Evolutionary conservation across 2,113 vertebrate genomes (phyloP), one percentile per base, ranked within the genome.

Genomic region (Lepus timidus): DNA sequence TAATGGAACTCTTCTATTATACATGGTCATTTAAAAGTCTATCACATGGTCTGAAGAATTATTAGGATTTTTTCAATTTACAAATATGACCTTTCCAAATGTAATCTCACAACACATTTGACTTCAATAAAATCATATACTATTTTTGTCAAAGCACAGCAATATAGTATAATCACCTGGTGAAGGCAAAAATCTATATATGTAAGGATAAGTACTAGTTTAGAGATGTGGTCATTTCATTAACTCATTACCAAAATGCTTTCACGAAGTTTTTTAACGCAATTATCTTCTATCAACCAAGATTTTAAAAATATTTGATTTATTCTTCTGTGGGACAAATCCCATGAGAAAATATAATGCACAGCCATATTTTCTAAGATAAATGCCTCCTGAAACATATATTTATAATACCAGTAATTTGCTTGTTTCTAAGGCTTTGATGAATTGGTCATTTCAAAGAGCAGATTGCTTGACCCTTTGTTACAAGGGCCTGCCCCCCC

Each of bases 71-170:
- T 94, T 94, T 61, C 23, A 92, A 36, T 80, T 93, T 95, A 91
- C 25, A 94, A 95, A 92, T 84, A 94, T 6, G 81, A 86, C 51
- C 75, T 93, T 97, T 96, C 95, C 91, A 96, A 97, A 95, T 96
- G 97, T 96, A 97, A 97, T 95, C 94, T 97, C 83, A 96, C 55
- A 97, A 97, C 96, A 96, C 96, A 97, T 97, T 95, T 97, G 97
- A 97, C 92, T 95, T 96, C 73, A 94, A 91, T 68, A 95, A 95
- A 96, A 92, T 75, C 51, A 92, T 78, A 75, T 25, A 96, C 65
- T 92, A 85, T 67, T 79, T 87, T 80, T 94, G 61, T 74, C 75
- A 94, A 97, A 87, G 70, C 52, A 93, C 33, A 93, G 85, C 17
- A 25, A 80, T 95, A 92, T 58, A 94, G 92, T 95, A 65, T 95